phyloP scores from a whole-genome alignment of 1,140 invertebrate genomes.

The Augochlora pura region DNA sequence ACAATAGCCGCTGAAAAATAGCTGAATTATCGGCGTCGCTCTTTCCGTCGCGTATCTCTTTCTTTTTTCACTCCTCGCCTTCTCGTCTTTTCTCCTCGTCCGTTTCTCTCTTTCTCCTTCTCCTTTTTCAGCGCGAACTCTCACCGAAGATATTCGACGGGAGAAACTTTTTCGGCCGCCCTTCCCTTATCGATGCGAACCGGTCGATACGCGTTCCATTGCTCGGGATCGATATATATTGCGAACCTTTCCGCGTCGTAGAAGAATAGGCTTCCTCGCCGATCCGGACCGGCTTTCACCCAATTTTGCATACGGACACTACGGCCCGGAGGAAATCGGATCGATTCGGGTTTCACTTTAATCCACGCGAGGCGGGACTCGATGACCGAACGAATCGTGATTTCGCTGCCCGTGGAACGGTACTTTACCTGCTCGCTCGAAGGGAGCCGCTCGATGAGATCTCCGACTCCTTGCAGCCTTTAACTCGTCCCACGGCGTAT shows the following conservation, averaged over 20 bases:
- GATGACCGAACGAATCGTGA: background rate
- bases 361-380: background rate
- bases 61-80: background rate
- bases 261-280: conserved; percentile 48
- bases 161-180: conserved; percentile 70
- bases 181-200: conserved; percentile 41
- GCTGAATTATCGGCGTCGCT: conserved; percentile 13
- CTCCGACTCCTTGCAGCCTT: background rate
- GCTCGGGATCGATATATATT: too few species aligned
- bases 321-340: conserved; percentile 2
- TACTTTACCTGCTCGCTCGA: background rate
- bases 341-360: background rate
- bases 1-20: conserved; percentile 40
- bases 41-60: background rate
- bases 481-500: background rate
- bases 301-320: background rate
- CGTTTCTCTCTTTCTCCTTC: background rate
- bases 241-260: conserved; percentile 12
- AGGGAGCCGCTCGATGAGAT: background rate
- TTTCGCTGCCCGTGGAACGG: conserved; percentile 21
- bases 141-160: conserved; percentile 76
- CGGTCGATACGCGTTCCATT: conserved; percentile 37
- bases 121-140: conserved; percentile 52
- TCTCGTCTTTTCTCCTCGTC: too few species aligned
- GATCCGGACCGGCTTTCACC: conserved; percentile 15